These are phyloP conservation scores for Vulpes ferrilata DNA, from an alignment of 2,113 vertebrate species.

Conservation along the genomic window DNA sequence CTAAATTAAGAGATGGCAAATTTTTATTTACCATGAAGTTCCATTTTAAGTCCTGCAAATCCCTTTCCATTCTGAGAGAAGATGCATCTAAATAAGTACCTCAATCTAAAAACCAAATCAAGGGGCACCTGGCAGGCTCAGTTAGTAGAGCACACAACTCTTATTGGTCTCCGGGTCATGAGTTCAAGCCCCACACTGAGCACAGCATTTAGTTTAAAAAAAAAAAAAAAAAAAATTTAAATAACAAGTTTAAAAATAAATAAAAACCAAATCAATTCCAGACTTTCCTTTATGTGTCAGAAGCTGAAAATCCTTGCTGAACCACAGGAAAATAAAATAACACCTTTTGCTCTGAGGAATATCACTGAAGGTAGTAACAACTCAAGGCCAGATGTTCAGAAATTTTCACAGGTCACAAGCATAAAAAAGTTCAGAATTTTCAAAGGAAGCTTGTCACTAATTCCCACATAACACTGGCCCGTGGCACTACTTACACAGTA, in stretches of 20 bases:
- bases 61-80: background rate
- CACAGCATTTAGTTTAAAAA: background rate
- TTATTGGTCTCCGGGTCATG: background rate
- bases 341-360: background rate
- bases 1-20: background rate
- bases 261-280: background rate
- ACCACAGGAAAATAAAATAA: background rate
- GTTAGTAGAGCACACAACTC: background rate
- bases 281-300: background rate
- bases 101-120: background rate
- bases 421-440: background rate
- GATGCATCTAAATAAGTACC: background rate
- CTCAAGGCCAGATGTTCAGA: background rate
- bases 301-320: constrained; percentile 9
- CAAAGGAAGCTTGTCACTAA: background rate
- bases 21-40: background rate
- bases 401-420: background rate
- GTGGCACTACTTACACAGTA: background rate
- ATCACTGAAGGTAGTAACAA: background rate
- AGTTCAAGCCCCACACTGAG: background rate
- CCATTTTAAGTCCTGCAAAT: background rate
- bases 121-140: background rate
- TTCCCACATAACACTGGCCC: background rate
- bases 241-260: background rate
- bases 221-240: background rate